These are phyloP conservation scores for Trachelus stipa DNA, from an alignment of 2,888 invertebrate genomes.

Conservation along the genomic window DNA sequence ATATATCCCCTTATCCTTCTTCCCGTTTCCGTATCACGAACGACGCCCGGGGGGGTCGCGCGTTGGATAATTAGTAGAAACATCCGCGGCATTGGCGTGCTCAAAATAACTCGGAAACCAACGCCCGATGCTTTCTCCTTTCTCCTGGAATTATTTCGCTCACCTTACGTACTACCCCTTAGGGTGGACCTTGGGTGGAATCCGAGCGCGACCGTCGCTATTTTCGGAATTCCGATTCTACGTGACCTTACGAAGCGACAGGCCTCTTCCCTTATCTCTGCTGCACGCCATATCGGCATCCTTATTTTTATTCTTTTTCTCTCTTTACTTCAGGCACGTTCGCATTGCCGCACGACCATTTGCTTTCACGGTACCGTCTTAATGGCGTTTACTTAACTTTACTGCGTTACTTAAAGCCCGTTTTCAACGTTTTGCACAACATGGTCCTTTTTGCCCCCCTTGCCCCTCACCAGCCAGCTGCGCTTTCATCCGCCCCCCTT, in stretches of 20 bases:
- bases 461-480: too few relatives aligned
- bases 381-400: background rate
- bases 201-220: constrained; percentile 13
- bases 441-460: background rate
- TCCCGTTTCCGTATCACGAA: background rate
- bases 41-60: background rate
- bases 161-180: background rate
- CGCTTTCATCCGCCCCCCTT: too few relatives aligned
- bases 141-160: background rate
- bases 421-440: background rate
- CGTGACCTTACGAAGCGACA: background rate
- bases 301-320: background rate
- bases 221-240: constrained; percentile 14
- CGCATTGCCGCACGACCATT: background rate
- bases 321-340: background rate
- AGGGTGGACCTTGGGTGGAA: constrained; percentile 5
- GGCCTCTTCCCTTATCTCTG: background rate
- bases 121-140: background rate
- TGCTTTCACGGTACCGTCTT: background rate
- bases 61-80: constrained; percentile 47
- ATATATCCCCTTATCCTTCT: background rate
- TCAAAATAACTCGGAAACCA: constrained; percentile 27
- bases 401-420: background rate
- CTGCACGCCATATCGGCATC: background rate
- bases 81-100: constrained; percentile 36